These are phyloP conservation scores for Anorthoa munda DNA, from an alignment of 2,888 invertebrate species.

Conservation along the genomic window DNA sequence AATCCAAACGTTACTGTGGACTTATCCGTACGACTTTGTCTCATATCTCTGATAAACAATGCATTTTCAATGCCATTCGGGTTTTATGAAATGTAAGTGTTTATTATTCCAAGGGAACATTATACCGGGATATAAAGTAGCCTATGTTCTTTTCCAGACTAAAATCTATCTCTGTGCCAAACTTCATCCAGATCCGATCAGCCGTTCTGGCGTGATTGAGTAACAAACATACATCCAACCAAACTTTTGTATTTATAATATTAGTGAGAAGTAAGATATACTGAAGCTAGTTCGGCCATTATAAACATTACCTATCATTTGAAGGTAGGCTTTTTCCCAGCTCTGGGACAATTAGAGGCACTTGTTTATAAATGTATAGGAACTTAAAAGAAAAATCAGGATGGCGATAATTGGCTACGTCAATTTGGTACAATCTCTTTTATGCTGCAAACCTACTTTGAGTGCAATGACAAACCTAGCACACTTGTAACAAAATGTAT, in stretches of 20 bases:
- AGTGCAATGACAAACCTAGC: background rate
- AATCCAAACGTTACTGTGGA: slow-evolving; percentile 60
- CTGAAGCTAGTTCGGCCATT: background rate
- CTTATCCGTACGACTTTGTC: slow-evolving; percentile 47
- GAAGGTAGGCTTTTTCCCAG: background rate
- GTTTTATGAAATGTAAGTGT: too few relatives aligned
- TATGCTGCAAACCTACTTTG: background rate
- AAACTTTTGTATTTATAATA: too few relatives aligned
- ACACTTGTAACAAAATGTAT: background rate
- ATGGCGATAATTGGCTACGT: background rate
- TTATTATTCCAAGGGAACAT: too few relatives aligned
- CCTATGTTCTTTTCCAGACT: too few relatives aligned
- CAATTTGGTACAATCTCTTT: too few relatives aligned
- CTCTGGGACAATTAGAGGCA: background rate
- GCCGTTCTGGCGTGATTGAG: too few relatives aligned
- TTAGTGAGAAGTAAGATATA: too few relatives aligned
- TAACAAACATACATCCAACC: too few relatives aligned
- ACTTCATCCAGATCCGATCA: too few relatives aligned
- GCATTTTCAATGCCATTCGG: slow-evolving; percentile 4
- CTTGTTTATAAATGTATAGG: background rate
- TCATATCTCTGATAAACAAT: slow-evolving; percentile 37
- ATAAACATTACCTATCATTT: too few relatives aligned
- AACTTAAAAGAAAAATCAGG: background rate
- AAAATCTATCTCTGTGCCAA: too few relatives aligned
- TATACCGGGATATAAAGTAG: too few relatives aligned